Evolutionary conservation across 2,797 vertebrate species (phyloP).

Genomic region (Phylloscopus collybita): DNA sequence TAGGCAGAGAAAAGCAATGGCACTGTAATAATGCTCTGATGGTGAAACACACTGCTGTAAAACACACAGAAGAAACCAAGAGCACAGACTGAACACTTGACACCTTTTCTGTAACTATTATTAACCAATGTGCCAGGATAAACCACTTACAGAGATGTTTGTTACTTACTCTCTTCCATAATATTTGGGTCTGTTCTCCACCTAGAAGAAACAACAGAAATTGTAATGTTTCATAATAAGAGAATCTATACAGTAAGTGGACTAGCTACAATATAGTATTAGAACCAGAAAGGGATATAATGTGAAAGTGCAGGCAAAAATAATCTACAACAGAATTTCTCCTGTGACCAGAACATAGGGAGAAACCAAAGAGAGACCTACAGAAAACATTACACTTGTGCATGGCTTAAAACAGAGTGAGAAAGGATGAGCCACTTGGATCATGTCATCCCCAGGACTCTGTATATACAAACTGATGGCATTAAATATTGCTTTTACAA

Average conservation of each 20-base stretch:
- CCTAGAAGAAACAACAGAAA: slow-evolving; percentile 78
- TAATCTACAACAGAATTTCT: not conserved
- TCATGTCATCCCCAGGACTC: rapidly evolving
- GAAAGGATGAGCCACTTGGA: not conserved
- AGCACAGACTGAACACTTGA: not conserved
- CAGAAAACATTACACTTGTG: not conserved
- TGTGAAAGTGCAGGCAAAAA: not conserved
- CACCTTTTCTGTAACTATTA: not conserved
- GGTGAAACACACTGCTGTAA: not conserved
- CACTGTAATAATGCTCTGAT: not conserved
- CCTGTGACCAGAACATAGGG: not conserved
- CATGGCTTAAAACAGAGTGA: not conserved
- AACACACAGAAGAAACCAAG: not conserved
- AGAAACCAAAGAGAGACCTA: not conserved
- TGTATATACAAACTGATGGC: not conserved
- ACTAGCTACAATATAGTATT: not conserved
- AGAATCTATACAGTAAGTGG: slow-evolving; percentile 4
- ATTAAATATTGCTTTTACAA: not conserved
- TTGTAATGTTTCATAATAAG: not conserved
- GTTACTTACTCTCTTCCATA: slow-evolving; percentile 98
- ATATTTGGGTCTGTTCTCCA: slow-evolving; percentile 96
- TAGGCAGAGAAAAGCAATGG: not conserved
- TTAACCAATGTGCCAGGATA: not conserved
- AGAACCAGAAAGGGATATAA: not conserved
- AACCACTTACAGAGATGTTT: not conserved